Conservation (phyloP, 2,888 invertebrate species). For the Dinocampus coccinellae region DNA sequence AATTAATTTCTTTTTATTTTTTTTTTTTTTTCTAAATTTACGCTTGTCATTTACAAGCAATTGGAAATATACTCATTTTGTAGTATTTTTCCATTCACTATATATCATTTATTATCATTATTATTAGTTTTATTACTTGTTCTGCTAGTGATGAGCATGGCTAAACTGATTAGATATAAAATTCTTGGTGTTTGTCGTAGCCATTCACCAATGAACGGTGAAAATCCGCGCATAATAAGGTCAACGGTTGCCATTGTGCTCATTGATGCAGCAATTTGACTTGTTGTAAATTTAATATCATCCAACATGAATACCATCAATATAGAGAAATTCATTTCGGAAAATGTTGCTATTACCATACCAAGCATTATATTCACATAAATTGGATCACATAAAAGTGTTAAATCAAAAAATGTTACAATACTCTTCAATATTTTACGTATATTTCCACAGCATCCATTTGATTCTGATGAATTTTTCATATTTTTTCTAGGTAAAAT, state of each 20-base stretch:
- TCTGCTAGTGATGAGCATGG: conserved; percentile 74
- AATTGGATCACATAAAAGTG: conserved; percentile 76
- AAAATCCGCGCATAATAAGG: conserved; percentile 74
- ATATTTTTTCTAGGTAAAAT: background rate
- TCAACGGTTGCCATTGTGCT: conserved; percentile 73
- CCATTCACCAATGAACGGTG: conserved; percentile 78
- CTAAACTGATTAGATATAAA: conserved; percentile 76
- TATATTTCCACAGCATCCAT: conserved; percentile 4
- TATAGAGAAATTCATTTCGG: conserved; percentile 79
- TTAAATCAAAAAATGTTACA: conserved; percentile 75
- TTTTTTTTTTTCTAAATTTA: no score
- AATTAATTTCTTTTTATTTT: background rate
- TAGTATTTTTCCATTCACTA: no score
- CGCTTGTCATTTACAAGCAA: background rate
- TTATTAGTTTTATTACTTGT: conserved; percentile 71
- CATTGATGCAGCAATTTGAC: conserved; percentile 76
- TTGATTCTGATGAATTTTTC: background rate
- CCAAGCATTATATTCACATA: conserved; percentile 79
- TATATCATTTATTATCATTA: conserved; percentile 8
- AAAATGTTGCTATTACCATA: conserved; percentile 77
- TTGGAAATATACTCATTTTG: background rate
- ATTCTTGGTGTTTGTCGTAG: conserved; percentile 74
- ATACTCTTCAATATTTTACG: conserved; percentile 57
- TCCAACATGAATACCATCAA: conserved; percentile 77
- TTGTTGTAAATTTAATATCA: conserved; percentile 74